Conservation (phyloP, 2,888 invertebrate genomes). For the Halocaridina rubra region DNA sequence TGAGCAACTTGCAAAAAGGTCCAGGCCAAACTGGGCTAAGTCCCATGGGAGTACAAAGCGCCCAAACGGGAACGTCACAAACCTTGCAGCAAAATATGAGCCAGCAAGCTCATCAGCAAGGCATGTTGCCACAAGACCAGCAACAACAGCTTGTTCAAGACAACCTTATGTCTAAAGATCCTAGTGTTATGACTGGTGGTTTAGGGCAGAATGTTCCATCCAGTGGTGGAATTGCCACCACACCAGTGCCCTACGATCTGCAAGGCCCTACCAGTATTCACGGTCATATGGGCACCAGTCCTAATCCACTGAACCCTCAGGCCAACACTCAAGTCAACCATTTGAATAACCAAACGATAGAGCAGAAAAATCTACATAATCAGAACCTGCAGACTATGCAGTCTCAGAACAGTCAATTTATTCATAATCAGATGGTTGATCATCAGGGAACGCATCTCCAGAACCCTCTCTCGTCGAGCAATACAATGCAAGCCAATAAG, state of each 20-base stretch:
- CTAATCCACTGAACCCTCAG: constrained; percentile 3
- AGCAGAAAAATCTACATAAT: constrained; percentile 26
- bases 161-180: background rate
- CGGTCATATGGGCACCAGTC: constrained; percentile 3
- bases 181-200: background rate
- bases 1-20: constrained; percentile 6
- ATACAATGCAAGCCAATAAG: background rate
- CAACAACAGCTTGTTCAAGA: constrained; percentile 1
- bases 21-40: constrained; percentile 1
- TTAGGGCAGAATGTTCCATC: background rate
- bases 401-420: constrained; percentile 20
- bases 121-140: constrained; percentile 27
- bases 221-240: background rate
- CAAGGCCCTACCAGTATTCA: background rate
- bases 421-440: constrained; percentile 3
- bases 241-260: constrained; percentile 1
- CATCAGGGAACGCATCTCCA: constrained; percentile 14
- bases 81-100: constrained; percentile 4
- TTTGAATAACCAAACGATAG: constrained; percentile 30
- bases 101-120: constrained; percentile 1
- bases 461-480: background rate
- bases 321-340: constrained; percentile 27
- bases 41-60: background rate
- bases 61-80: background rate
- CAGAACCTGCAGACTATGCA: constrained; percentile 12